Evolutionary conservation across 2,797 vertebrate species (phyloP), one percentile per base, ranked within the genome.

Genomic region (Momotus momota): DNA sequence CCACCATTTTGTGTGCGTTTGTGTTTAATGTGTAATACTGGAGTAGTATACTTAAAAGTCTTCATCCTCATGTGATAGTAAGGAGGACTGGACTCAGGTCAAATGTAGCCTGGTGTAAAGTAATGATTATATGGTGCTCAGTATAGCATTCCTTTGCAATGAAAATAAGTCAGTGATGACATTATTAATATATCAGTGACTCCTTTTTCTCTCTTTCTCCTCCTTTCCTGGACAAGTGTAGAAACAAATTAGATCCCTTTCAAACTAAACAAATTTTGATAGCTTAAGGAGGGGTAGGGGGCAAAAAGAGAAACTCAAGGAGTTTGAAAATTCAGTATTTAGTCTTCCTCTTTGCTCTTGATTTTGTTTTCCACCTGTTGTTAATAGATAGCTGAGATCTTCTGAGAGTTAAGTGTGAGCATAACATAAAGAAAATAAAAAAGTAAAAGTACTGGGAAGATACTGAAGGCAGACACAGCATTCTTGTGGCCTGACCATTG

Each of bases 1-100:
- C 88, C 81, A 93, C 78, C 14, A 0, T 74, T 95, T 51, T 81
- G 41, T 80, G 57, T 49, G 46, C 45, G 12, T 38, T 71, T 71
- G 49, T 83, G 49, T 87, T 94, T 83, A 73, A 41, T 74, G 5
- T 33, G n/a, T 71, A 61, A 51, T 82, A 38, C 40, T 94, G 75
- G 52, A 95, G 88, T 85, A 57, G 18, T 61, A 6, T 61, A 69
- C 91, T 92, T 74, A 66, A 20, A 90, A 82, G 71, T 86, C n/a
- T 78, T 93, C 52, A 26, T 80, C 40, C 26, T 35, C 57, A 74
- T 0, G 2, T 90, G 86, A 86, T 2, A 9, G 10, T n/a, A 22
- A 75, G 49, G 61, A 88, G 82, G 60, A 31, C 57, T 85, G 72
- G 14, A 20, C 61, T 86, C 67, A 95, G 79, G 71, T 93, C 71